A percentile compares a stretch with the other conserved stretches of the same genome.
These are phyloP conservation scores for Somateria mollissima DNA, from an alignment of 2,797 vertebrate genomes.

Conservation along the genomic window DNA sequence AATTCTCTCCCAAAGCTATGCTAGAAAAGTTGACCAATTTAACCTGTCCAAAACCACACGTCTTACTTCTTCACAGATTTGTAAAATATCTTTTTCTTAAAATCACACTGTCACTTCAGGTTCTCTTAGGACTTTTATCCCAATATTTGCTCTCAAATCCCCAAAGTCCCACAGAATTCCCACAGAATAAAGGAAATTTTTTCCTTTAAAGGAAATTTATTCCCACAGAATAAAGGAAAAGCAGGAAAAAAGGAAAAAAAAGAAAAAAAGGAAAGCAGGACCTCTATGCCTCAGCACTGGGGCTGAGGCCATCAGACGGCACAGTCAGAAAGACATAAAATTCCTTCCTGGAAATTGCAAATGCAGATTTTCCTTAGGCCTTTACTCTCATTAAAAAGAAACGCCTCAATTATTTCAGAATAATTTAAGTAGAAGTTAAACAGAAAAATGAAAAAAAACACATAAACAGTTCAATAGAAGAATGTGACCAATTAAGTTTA, in stretches of 20 bases:
- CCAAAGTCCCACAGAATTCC: too few species aligned
- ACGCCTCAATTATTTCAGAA: background rate
- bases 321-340: background rate
- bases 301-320: background rate
- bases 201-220: too few species aligned
- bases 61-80: background rate
- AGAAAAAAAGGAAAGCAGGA: background rate
- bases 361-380: background rate
- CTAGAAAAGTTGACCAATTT: background rate
- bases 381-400: slow-evolving; percentile 15
- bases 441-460: slow-evolving; percentile 15
- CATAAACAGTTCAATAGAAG: slow-evolving; percentile 12
- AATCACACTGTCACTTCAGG: background rate
- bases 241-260: background rate
- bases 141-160: background rate
- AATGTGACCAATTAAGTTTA: slow-evolving; percentile 25
- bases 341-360: background rate
- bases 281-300: background rate
- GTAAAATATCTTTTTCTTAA: background rate
- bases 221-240: background rate
- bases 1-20: background rate
- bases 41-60: background rate
- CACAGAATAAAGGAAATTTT: background rate
- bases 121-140: background rate
- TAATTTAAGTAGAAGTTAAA: slow-evolving; percentile 23